Evolutionary conservation across 2,113 vertebrate species (phyloP), one percentile per base, ranked within the genome.

Genomic region (Brienomyrus brachyistius): DNA sequence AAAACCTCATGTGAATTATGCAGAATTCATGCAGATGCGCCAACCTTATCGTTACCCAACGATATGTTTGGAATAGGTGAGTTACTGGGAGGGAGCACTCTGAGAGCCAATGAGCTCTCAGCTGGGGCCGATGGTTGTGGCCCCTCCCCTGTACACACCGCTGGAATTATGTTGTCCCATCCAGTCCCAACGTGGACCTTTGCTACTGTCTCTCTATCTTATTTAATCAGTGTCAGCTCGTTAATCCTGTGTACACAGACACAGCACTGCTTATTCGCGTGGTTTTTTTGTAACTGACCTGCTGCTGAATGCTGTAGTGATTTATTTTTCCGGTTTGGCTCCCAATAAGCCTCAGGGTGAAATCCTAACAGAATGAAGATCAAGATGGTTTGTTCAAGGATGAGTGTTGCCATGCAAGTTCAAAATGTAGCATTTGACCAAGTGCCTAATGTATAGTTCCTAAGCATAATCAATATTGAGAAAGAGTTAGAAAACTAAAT

Each of bases 181-280:
- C 62, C 66, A 88, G n/a, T 88, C 21, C 23, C 23, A 92, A 93
- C 91, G 92, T 47, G 80, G 88, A 85, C n/a, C 77, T 9, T 3
- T 13, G 13, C 52, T 84, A 48, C 77, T 82, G 21, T 85, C 70
- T 48, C 50, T 80, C 89, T 95, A 96, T 95, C 95, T 95, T 95
- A 95, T 95, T 96, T 95, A 94, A 94, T 95, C 95, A 95, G 95
- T 91, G 89, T 89, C 92, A 92, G 91, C 89, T 89, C 90, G 51
- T 35, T 23, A 50, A 52, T 27, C 51, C 45, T 82, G 50, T 52
- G 31, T 82, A n/a, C 74, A 54, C 21, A 52, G 47, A 88, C 54
- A n/a, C 9, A 43, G 27, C 35, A 59, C 23, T 45, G 92, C 52
- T 88, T 48, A 92, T 95, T 95, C 93, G 92, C 77, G 89, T 40